These are phyloP conservation scores for Drosophila neocordata DNA, from an alignment of 1,140 invertebrate species.

Conservation along the genomic window DNA sequence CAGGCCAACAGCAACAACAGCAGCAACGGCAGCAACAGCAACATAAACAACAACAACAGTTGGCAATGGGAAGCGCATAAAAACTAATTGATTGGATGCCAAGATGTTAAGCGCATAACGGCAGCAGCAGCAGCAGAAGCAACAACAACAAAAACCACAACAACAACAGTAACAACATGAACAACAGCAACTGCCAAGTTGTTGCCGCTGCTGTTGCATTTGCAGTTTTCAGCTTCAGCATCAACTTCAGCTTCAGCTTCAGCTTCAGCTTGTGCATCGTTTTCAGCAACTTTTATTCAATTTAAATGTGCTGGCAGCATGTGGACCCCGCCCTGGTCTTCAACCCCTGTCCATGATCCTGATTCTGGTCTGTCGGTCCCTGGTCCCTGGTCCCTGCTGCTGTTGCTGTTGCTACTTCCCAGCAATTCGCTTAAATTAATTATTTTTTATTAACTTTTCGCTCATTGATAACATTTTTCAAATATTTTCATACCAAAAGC, in stretches of 20 bases:
- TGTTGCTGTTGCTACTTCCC: constrained; percentile 2
- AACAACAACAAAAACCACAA: constrained; percentile 42
- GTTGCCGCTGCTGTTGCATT: constrained; percentile 16
- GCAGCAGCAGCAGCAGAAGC: constrained; percentile 47
- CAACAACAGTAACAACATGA: constrained; percentile 32
- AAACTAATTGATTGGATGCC: constrained; percentile 58
- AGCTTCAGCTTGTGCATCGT: constrained; percentile 2
- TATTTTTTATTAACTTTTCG: constrained; percentile 81
- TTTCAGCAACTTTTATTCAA: constrained; percentile 76
- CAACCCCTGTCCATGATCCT: background rate
- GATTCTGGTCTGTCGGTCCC: background rate
- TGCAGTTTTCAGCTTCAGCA: background rate
- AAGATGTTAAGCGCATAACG: constrained; percentile 81
- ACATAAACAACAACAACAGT: constrained; percentile 16
- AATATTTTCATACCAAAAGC: constrained; percentile 36
- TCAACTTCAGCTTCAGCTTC: background rate
- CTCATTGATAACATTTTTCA: constrained; percentile 80
- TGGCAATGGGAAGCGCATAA: constrained; percentile 31
- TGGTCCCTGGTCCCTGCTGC: background rate
- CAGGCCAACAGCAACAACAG: constrained; percentile 34
- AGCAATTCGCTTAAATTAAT: constrained; percentile 71
- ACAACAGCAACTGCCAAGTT: constrained; percentile 35
- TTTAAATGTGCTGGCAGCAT: constrained; percentile 75
- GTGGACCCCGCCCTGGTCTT: constrained; percentile 49
- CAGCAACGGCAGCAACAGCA: constrained; percentile 10